phyloP scores from a whole-genome alignment of 2,113 vertebrate species.

The Osmerus eperlanus region DNA sequence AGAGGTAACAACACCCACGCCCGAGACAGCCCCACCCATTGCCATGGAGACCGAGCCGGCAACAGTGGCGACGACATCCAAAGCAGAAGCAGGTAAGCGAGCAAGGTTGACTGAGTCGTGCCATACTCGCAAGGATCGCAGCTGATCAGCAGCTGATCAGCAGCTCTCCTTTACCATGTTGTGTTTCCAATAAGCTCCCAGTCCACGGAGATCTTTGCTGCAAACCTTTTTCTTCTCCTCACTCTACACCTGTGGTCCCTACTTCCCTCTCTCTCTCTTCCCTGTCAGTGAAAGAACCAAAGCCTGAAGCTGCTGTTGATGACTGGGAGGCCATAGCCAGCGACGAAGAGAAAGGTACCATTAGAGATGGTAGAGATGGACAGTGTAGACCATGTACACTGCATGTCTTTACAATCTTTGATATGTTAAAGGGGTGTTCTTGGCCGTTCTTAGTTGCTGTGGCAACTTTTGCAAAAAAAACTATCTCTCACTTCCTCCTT shows the following conservation, averaged over 20 bases:
- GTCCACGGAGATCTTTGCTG: background rate
- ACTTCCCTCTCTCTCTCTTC: conserved; percentile 44
- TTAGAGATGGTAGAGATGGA: background rate
- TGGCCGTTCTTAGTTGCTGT: too few relatives aligned
- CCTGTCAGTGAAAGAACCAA: conserved; percentile 52
- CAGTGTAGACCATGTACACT: too few relatives aligned
- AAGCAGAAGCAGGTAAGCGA: conserved; percentile 63
- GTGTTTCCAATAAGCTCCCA: background rate
- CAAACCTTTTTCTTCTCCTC: background rate
- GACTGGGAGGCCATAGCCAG: conserved; percentile 97
- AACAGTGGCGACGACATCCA: conserved; percentile 45
- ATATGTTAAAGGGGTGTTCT: too few relatives aligned
- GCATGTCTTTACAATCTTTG: too few relatives aligned
- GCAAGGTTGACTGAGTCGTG: too few relatives aligned
- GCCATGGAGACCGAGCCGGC: conserved; percentile 43
- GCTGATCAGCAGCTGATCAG: background rate
- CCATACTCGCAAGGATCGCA: background rate
- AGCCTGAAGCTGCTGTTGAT: conserved; percentile 80
- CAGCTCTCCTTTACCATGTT: background rate
- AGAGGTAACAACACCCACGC: conserved; percentile 70
- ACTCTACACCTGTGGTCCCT: background rate
- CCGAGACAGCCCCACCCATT: conserved; percentile 72
- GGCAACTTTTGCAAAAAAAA: too few relatives aligned
- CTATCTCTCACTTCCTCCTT: background rate
- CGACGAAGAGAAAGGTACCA: conserved; percentile 83